A percentile compares a stretch with the other conserved stretches of the same genome.
These are phyloP conservation scores for Parotocinclus haroldoi DNA, from an alignment of 2,797 vertebrate genomes.

Conservation along the genomic window DNA sequence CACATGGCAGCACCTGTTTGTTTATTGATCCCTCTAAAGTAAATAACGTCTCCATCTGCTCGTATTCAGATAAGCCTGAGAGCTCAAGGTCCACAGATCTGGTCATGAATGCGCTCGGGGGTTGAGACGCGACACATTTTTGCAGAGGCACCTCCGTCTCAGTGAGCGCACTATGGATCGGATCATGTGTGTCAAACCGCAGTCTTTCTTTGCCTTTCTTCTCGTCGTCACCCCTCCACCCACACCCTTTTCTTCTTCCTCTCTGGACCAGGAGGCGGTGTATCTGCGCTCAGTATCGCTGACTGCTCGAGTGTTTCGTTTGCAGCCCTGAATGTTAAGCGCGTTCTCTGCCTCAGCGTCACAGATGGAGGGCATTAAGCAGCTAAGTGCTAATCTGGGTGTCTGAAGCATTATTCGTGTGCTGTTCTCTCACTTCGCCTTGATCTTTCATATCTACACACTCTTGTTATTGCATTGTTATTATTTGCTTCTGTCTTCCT, in stretches of 20 bases:
- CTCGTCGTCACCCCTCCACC: constrained; percentile 6
- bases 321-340: constrained; percentile 71
- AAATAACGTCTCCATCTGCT: constrained; percentile 22
- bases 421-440: constrained; percentile 40
- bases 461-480: no score
- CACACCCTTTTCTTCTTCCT: neutral
- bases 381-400: constrained; percentile 60
- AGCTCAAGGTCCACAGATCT: constrained; percentile 10
- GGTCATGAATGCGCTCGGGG: neutral
- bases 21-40: constrained; percentile 9
- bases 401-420: constrained; percentile 44
- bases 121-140: neutral
- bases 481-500: no score
- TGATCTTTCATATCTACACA: constrained; percentile 41
- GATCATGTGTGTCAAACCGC: constrained; percentile 49
- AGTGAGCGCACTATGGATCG: constrained; percentile 40
- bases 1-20: neutral
- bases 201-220: constrained; percentile 13
- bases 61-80: constrained; percentile 1
- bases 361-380: constrained; percentile 57
- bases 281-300: constrained; percentile 62
- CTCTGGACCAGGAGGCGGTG: constrained; percentile 54
- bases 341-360: constrained; percentile 65
- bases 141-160: neutral
- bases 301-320: constrained; percentile 60